A percentile compares a stretch with the other conserved stretches of the same genome.
Conservation (phyloP, 2,888 invertebrate species). For the Phyto melanocephala region DNA sequence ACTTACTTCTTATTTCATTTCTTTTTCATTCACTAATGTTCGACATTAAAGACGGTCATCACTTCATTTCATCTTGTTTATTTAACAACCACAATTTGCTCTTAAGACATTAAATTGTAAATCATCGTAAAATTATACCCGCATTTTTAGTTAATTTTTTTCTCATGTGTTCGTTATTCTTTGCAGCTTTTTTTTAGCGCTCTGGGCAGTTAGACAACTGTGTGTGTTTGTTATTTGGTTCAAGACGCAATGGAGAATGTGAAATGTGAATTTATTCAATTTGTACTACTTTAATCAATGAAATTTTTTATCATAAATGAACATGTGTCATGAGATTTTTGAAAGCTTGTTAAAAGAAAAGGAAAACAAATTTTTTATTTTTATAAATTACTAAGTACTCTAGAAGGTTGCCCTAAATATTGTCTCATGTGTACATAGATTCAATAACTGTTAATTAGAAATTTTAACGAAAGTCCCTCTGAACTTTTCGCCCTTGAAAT, state of each 20-base stretch:
- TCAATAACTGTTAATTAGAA: too few relatives aligned
- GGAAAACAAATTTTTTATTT: too few relatives aligned
- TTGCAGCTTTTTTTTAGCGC: background rate
- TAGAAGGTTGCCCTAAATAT: too few relatives aligned
- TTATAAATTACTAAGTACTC: too few relatives aligned
- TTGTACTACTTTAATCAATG: background rate
- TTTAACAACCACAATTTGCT: conserved; percentile 52
- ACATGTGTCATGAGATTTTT: background rate
- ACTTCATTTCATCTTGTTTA: conserved; percentile 26
- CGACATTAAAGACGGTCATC: background rate
- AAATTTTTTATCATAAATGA: background rate
- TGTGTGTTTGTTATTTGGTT: background rate
- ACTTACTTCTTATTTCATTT: background rate
- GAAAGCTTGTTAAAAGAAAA: too few relatives aligned
- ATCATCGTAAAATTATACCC: conserved; percentile 56
- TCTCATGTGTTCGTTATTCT: background rate
- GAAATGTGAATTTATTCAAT: background rate
- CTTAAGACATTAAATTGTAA: conserved; percentile 21
- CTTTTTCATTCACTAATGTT: conserved; percentile 28
- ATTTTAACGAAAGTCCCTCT: too few relatives aligned
- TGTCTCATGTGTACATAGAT: too few relatives aligned
- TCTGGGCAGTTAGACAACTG: conserved; percentile 1
- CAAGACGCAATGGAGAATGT: background rate
- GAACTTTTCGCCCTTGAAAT: too few relatives aligned
- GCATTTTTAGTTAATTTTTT: conserved; percentile 26